Base-by-base conservation (phyloP, 2,888 invertebrate species). In the Drosophila setosimentum region DNA sequence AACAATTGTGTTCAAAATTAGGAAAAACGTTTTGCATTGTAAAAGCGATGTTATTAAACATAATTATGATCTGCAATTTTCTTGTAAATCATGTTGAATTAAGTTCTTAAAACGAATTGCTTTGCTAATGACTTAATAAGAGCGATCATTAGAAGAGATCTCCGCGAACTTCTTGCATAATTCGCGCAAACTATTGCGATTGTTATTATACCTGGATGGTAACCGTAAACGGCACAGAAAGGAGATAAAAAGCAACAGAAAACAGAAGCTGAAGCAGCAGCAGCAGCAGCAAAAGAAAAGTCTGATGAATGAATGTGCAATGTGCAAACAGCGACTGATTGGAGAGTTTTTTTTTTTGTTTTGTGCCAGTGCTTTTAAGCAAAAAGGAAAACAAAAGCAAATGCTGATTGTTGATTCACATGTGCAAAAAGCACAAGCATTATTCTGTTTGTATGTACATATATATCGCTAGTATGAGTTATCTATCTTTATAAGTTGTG, bases 271-370 rank as follows among this genome's bases (percentile, higher is more conserved):
- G 58, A 59, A n/a, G 49, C 27, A 27, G 16, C 35, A 29, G 18
- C 11, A 21, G 18, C 21, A 55, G 37, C 32, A 37, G 40, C 27
- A 30, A 27, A 5, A 27, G 32, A 50, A 58, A 48, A 21, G 59
- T 16, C 49, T 50, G 57, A 80, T 61, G 60, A 80, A 80, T 58
- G 62, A 76, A 60, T 80, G 45, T 66, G 70, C 77, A 77, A 62
- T 68, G 64, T 59, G 60, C 59, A 64, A 59, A 55, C 51, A 53
- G 30, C 66, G 61, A 76, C 66, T 82, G 80, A 80, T 82, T 80
- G 80, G 61, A 80, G 76, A 79, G 82, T 75, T 82, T 75, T 73
- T 77, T 59, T 24, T 35, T 75, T 73, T 77, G 55, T 24, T 35
- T 49, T 5, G 54, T 24, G 58, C 42, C 40, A 49, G 58, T 65